phyloP scores from a whole-genome alignment of 1,140 invertebrate species.

The Drosophila yakuba region DNA sequence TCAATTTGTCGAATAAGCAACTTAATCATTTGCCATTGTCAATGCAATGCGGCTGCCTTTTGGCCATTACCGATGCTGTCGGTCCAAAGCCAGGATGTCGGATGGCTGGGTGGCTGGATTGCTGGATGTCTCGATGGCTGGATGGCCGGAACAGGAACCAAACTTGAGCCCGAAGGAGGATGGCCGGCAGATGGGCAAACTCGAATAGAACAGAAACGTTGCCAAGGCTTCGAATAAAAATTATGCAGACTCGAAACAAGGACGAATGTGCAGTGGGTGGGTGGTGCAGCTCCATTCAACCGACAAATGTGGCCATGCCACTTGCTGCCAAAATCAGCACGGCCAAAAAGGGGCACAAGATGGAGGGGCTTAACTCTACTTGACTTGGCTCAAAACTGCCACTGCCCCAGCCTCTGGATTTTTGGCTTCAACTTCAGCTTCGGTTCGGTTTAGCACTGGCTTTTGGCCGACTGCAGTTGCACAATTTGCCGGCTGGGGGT shows the following conservation, averaged over 20 bases:
- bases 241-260: conserved; percentile 71
- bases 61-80: conserved; percentile 21
- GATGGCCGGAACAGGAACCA: conserved; percentile 15
- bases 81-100: not conserved
- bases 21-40: conserved; percentile 80
- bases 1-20: conserved; percentile 82
- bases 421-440: conserved; percentile 45
- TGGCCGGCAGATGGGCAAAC: conserved; percentile 19
- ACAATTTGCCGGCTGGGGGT: conserved; percentile 70
- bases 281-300: conserved; percentile 52
- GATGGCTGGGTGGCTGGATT: no score
- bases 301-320: conserved; percentile 80
- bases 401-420: conserved; percentile 2
- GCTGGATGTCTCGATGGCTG: no score
- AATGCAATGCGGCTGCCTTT: conserved; percentile 55
- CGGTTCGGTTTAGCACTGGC: conserved; percentile 22
- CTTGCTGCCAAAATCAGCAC: conserved; percentile 80
- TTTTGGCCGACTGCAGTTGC: conserved; percentile 62
- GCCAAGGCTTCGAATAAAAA: conserved; percentile 75
- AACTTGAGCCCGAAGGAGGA: conserved; percentile 9
- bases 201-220: conserved; percentile 38
- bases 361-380: conserved; percentile 29
- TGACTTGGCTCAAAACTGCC: conserved; percentile 57
- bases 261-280: conserved; percentile 7
- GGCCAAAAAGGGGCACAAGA: conserved; percentile 3